Evolutionary conservation across 2,797 vertebrate species (phyloP), one percentile per base, ranked within the genome.

Genomic region (Sciurus carolinensis): DNA sequence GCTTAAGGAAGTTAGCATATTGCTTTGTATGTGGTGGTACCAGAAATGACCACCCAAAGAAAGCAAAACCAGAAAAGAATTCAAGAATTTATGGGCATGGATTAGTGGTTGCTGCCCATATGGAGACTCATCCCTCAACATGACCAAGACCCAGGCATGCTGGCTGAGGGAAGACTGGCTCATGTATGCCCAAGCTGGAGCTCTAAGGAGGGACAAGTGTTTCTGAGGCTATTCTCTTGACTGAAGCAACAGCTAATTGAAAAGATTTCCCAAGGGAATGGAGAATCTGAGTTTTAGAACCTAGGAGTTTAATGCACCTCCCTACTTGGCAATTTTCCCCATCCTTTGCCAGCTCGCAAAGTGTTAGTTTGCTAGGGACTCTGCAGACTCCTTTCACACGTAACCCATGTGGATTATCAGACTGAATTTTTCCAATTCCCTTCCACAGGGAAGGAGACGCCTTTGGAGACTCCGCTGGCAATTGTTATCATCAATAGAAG

Each of bases 31-130:
- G 62, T 7, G 10, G 30, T 62, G 30, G 28, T 5, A 50, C 7
- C 50, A 91, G 92, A 73, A 97, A 79, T 67, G 69, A 71, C 7
- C 30, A 22, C 84, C 79, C 71, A 87, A 80, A 33, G 33, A 50
- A 69, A 81, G 54, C 73, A 92, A n/a, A 93, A 42, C 14, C 54
- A 82, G 52, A 72, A 57, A 82, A 87, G n/a, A 67, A 50, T 66
- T 77, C 36, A 95, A 83, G 59, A 86, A 79, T 42, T 91, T 81
- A 30, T 30, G 87, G 66, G 13, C 33, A 0, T 91, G 72, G 79
- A 30, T 85, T 76, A 85, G 79, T 87, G 36, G 22, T 66, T 72
- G 62, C 90, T 94, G 67, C 93, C 62, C 67, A 85, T 36, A 2
- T 66, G 69, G 57, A 84, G 36, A 52, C 66, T 26, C 57, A 75